Conservation (phyloP, 2,888 invertebrate genomes). For the Torymus aiolomorphi region DNA sequence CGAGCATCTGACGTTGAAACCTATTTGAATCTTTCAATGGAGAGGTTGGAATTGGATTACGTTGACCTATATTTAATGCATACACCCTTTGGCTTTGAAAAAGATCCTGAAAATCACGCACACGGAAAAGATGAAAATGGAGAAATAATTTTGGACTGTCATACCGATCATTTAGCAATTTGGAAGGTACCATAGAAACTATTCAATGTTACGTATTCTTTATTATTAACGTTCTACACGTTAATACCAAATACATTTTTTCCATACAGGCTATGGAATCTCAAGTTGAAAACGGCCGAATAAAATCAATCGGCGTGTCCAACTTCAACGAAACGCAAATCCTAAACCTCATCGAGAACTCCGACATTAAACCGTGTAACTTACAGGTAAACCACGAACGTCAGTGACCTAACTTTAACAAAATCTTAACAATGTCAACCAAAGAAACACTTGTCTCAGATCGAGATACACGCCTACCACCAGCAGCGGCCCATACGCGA, state of each 20-base stretch:
- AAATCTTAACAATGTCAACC: background rate
- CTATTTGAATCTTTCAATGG: slow-evolving; percentile 81
- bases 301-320: slow-evolving; percentile 85
- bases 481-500: slow-evolving; percentile 82
- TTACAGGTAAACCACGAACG: slow-evolving; percentile 76
- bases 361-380: slow-evolving; percentile 83
- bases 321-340: slow-evolving; percentile 87
- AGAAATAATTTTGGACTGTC: slow-evolving; percentile 78
- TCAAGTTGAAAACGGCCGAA: slow-evolving; percentile 80
- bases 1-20: slow-evolving; percentile 81
- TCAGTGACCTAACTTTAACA: background rate
- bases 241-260: background rate
- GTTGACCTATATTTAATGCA: slow-evolving; percentile 88
- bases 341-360: slow-evolving; percentile 78
- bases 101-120: slow-evolving; percentile 76
- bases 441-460: slow-evolving; percentile 65
- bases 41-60: slow-evolving; percentile 81
- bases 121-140: slow-evolving; percentile 77
- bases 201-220: background rate
- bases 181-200: slow-evolving; percentile 80
- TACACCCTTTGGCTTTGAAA: slow-evolving; percentile 83
- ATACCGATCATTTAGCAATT: slow-evolving; percentile 81
- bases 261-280: slow-evolving; percentile 82
- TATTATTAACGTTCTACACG: background rate
- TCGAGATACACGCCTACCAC: slow-evolving; percentile 86